phyloP scores from a whole-genome alignment of 2,888 invertebrate species.

The Apamea sordens region DNA sequence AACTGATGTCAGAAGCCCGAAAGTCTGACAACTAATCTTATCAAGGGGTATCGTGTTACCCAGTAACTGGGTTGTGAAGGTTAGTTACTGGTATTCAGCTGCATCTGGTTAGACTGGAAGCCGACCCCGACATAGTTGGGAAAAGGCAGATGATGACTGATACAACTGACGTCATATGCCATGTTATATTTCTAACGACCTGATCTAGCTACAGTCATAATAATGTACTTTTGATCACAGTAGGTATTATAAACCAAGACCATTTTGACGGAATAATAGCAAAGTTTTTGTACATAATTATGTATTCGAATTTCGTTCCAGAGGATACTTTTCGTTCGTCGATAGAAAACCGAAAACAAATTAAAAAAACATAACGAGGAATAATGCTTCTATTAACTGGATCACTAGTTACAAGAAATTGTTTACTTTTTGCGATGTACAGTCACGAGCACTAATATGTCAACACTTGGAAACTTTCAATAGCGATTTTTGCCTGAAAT shows the following conservation, averaged over 20 bases:
- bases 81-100: neutral
- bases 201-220: neutral
- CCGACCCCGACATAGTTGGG: neutral
- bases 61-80: neutral
- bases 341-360: constrained; percentile 33
- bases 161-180: neutral
- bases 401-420: constrained; percentile 39
- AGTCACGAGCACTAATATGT: no score
- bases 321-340: constrained; percentile 2
- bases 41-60: neutral
- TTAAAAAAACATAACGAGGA: constrained; percentile 35
- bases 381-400: constrained; percentile 44
- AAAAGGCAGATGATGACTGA: neutral
- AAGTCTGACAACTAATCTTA: neutral
- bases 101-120: neutral
- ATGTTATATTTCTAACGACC: neutral
- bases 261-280: constrained; percentile 1
- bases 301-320: neutral
- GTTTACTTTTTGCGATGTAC: constrained; percentile 51
- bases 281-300: neutral
- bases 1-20: neutral
- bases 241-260: neutral
- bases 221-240: neutral
- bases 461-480: no score
- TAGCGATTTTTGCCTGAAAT: no score